Evolutionary conservation across 2,888 invertebrate species (phyloP), one percentile per base, ranked within the genome.

Genomic region (Rapana venosa): DNA sequence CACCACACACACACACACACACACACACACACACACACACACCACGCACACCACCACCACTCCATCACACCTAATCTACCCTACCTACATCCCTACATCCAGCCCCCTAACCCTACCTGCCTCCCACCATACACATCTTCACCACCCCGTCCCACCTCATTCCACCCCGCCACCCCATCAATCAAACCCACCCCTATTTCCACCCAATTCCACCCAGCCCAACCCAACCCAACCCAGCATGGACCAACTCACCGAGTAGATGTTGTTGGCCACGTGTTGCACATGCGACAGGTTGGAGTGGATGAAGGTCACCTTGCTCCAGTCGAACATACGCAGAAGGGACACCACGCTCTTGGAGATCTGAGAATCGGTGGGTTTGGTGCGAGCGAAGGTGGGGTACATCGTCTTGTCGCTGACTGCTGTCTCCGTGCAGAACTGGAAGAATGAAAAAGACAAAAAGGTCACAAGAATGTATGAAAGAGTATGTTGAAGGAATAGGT

Each of bases 271-370:
- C 56, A 98, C 94, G 90, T 95, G 92, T 56, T 92, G 92, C 30
- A 92, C 93, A 36, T 93, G 92, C 13, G 90, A 90, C 26, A 92
- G 92, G 92, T 97, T 94, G 97, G 97, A 92, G 96, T 98, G 98
- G 91, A 98, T 97, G 94, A 98, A 97, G 5, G 98, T 97, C 91
- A 98, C 97, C 97, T 98, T 96, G 93, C 97, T 98, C 98, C 99
- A 99, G 96, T 98, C 98, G 96, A 98, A 98, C 90, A 97, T 97
- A 93, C 97, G 97, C 91, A 99, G 97, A 86, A 98, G 97, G 11
- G 98, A 98, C 90, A 98, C 98, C 13, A 99, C 98, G 1, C 98
- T 98, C 96, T 98, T 98, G 13, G 98, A 98, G 93, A 99, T 98
- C 96, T 98, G 98, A 89, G 98, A 98, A 96, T 98, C 98, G 0